Evolutionary conservation across 2,888 invertebrate genomes (phyloP).

Genomic region (Scaptomyza tumidula): DNA sequence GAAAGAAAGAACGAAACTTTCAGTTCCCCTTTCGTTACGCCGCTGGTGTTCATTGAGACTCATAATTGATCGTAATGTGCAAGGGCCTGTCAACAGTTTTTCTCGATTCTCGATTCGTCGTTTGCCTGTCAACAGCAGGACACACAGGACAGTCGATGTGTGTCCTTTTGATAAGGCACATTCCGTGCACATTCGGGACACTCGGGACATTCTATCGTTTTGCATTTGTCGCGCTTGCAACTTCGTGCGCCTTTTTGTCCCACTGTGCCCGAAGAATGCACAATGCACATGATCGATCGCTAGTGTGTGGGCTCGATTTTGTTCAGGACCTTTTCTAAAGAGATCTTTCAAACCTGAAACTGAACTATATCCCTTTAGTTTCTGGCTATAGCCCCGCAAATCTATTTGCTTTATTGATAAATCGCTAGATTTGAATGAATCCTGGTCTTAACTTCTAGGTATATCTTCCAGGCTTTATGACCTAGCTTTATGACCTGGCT

Average conservation of each 20-base stretch:
- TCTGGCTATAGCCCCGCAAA: conserved; percentile 28
- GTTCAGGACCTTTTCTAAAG: conserved; percentile 17
- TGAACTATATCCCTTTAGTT: conserved; percentile 11
- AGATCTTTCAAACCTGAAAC: conserved; percentile 5
- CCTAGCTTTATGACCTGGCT: conserved; percentile 38
- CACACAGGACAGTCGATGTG: neutral
- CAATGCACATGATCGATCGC: conserved; percentile 71
- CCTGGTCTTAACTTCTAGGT: conserved; percentile 56
- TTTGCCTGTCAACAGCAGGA: conserved; percentile 70
- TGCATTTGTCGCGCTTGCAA: conserved; percentile 67
- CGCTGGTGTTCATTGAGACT: conserved; percentile 79
- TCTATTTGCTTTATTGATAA: conserved; percentile 64
- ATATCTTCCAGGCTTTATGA: conserved; percentile 47
- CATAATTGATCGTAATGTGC: conserved; percentile 83
- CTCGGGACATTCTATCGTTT: conserved; percentile 34
- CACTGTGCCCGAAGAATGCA: conserved; percentile 24
- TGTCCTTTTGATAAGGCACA: conserved; percentile 43
- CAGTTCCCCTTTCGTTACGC: conserved; percentile 77
- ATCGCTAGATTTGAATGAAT: conserved; percentile 74
- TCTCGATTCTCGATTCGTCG: neutral
- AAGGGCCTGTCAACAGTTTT: conserved; percentile 63
- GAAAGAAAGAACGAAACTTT: conserved; percentile 34
- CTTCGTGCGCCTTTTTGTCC: conserved; percentile 21
- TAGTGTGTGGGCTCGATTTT: conserved; percentile 28
- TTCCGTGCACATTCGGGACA: conserved; percentile 11